Conservation (phyloP, 2,113 vertebrate species). For the Colius striatus region DNA sequence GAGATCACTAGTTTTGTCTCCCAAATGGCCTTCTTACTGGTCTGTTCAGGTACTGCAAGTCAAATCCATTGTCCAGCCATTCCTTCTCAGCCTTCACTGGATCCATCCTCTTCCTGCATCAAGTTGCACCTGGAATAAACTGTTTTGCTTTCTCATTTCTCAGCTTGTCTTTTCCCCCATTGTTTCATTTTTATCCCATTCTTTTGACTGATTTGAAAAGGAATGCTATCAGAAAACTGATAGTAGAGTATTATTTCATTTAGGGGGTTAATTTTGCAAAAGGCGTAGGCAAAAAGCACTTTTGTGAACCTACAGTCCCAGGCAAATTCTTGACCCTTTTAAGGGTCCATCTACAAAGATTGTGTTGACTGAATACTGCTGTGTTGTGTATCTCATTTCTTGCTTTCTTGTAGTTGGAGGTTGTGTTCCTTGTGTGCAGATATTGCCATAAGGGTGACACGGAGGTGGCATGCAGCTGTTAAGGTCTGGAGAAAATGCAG, state of each 20-base stretch:
- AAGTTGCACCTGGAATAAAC: background rate
- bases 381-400: background rate
- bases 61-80: background rate
- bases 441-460: accelerated
- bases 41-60: accelerated
- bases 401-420: background rate
- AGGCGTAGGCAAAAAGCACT: background rate
- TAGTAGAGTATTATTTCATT: background rate
- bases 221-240: background rate
- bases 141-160: background rate
- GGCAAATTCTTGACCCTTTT: background rate
- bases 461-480: background rate
- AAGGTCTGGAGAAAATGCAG: background rate
- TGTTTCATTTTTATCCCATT: background rate
- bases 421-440: accelerated
- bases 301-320: background rate
- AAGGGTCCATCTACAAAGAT: background rate
- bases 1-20: background rate
- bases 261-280: background rate
- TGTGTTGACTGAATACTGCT: background rate
- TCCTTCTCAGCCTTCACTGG: background rate
- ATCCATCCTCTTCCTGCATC: background rate
- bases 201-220: background rate
- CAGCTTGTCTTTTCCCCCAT: background rate
- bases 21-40: background rate